A percentile compares a stretch with the other conserved stretches of the same genome.
Conservation (phyloP, 2,113 vertebrate genomes). For the Maylandia zebra region DNA sequence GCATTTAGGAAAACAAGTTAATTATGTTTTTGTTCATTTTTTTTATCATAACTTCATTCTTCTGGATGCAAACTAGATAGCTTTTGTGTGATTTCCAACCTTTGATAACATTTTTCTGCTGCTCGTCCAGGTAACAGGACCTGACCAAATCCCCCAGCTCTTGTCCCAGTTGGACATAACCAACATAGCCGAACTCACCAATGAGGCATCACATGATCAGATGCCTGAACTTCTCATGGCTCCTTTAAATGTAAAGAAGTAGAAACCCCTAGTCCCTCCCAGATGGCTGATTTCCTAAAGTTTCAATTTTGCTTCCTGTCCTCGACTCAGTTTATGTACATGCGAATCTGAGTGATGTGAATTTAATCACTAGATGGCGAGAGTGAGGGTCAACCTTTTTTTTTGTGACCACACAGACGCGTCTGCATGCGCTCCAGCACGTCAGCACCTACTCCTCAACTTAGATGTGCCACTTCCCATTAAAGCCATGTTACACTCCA, state of each 20-base stretch:
- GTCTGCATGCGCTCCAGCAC: neutral
- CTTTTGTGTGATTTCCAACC: neutral
- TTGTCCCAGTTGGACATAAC: neutral
- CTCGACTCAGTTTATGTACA: neutral
- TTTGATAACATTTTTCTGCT: neutral
- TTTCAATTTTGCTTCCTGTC: neutral
- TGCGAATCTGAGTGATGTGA: neutral
- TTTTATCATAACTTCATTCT: neutral
- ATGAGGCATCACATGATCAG: neutral
- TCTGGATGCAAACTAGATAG: neutral
- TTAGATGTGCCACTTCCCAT: neutral
- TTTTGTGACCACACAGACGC: neutral
- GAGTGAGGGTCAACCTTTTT: neutral
- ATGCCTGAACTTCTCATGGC: neutral
- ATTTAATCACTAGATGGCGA: neutral
- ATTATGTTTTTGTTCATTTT: neutral
- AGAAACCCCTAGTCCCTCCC: neutral
- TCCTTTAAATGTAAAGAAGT: neutral
- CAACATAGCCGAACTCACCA: neutral
- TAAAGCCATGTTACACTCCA: neutral
- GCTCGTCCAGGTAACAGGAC: neutral
- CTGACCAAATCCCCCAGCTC: neutral
- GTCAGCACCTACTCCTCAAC: neutral
- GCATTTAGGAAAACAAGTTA: neutral
- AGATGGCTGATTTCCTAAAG: neutral